Base-by-base conservation (phyloP, 2,797 vertebrate species). In the Falco peregrinus region DNA sequence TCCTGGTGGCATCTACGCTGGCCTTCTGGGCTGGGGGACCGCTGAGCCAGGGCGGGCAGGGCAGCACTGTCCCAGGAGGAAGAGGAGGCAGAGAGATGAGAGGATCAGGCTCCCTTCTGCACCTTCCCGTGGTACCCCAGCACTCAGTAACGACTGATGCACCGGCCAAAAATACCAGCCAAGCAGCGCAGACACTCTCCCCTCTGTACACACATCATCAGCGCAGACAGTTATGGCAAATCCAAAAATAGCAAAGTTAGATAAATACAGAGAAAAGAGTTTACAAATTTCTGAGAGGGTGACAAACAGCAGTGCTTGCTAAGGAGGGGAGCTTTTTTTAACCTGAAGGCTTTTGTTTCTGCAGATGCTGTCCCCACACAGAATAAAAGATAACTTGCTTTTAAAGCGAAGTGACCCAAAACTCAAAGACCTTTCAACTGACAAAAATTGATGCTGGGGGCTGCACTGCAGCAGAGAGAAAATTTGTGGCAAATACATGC, bases 211-310 rank as follows among this genome's bases (percentile, higher is more conserved):
- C 78, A 82, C 56, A 24, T 75, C 25, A 7, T 76, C n/a, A 13
- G 75, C 5, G 0, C 75, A 70, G 90, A 56, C 71, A 87, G 87
- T 54, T 89, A 89, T 0, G 1, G 92, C 82, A 94, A 80, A 83
- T 83, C 90, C 87, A 67, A 91, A 93, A 96, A 94, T 94, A 96
- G 92, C 71, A 10, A 79, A 90, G 90, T 91, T 89, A 90, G 90
- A 97, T 96, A 95, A 97, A 96, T 80, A 95, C 41, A 65, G 87
- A 77, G 89, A 47, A 56, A 90, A 93, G 56, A 59, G 95, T 96
- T 93, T 96, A 96, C 87, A 94, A 50, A 93, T 95, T 94, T 96
- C 80, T 1, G 3, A 87, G 74, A 75, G 50, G 53, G 90, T 89
- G 69, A 86, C 84, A 91, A 94, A 91, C 85, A 91, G 85, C 71